phyloP scores from a whole-genome alignment of 2,888 invertebrate genomes.

The Hemicrepidius hirtus region DNA sequence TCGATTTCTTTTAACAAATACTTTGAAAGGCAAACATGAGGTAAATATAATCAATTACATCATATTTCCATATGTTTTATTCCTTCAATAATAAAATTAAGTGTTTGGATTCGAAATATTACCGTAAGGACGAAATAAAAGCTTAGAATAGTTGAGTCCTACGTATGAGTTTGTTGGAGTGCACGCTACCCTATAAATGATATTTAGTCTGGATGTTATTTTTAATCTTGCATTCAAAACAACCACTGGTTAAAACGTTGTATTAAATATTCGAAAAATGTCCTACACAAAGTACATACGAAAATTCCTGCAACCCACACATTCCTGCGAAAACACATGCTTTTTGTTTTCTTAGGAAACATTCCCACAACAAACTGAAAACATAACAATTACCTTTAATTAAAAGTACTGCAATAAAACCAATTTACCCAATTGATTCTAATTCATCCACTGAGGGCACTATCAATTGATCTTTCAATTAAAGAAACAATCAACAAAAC shows the following conservation, averaged over 20 bases:
- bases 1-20: no score
- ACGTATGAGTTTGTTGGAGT: constrained; percentile 4
- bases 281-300: background rate
- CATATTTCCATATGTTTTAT: no score
- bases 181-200: constrained; percentile 15
- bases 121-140: constrained; percentile 16
- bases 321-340: constrained; percentile 3
- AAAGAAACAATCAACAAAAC: constrained; percentile 2
- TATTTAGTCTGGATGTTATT: constrained; percentile 33
- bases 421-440: constrained; percentile 57
- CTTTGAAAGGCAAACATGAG: no score
- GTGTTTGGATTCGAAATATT: no score
- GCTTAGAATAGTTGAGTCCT: constrained; percentile 17
- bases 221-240: constrained; percentile 30
- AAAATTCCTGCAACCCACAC: background rate
- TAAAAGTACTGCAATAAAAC: constrained; percentile 6
- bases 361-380: no score
- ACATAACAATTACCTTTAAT: constrained; percentile 35
- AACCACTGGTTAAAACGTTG: constrained; percentile 15
- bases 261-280: background rate
- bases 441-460: constrained; percentile 53
- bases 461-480: constrained; percentile 47
- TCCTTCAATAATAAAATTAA: no score
- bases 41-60: no score
- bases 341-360: background rate